A percentile compares a stretch with the other conserved stretches of the same genome.
These are phyloP conservation scores for Epistrophella euchroma DNA, from an alignment of 2,888 invertebrate species.

Conservation along the genomic window DNA sequence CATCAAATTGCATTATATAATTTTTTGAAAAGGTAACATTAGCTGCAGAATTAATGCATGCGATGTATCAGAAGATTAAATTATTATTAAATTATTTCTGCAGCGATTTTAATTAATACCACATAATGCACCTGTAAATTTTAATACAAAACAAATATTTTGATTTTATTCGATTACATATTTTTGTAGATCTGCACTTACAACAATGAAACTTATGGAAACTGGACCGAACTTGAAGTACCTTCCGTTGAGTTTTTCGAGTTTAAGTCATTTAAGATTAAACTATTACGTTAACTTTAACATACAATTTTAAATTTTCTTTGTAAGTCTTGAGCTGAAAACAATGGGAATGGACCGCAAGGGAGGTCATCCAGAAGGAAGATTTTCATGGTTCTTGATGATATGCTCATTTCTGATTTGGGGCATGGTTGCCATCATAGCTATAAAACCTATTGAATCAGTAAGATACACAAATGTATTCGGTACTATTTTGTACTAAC, in stretches of 20 bases:
- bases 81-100: too few relatives aligned
- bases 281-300: not conserved
- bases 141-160: too few relatives aligned
- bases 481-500: not conserved
- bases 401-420: slow-evolving; percentile 50
- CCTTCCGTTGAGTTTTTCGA: slow-evolving; percentile 56
- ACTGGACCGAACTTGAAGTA: not conserved
- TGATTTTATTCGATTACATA: not conserved
- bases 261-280: slow-evolving; percentile 13
- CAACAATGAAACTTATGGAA: not conserved
- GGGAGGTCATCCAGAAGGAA: not conserved
- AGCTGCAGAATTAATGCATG: too few relatives aligned
- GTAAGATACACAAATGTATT: not conserved
- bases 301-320: not conserved
- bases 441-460: slow-evolving; percentile 15
- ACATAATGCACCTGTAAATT: too few relatives aligned
- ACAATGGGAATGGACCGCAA: not conserved
- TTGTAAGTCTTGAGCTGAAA: slow-evolving; percentile 25
- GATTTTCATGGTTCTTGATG: slow-evolving; percentile 70
- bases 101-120: too few relatives aligned
- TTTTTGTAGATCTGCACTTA: slow-evolving; percentile 4
- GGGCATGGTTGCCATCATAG: slow-evolving; percentile 28
- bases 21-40: too few relatives aligned
- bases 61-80: too few relatives aligned
- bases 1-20: too few relatives aligned